Base-by-base conservation (phyloP, 2,888 invertebrate species). In the Omphaloscelis lunosa region DNA sequence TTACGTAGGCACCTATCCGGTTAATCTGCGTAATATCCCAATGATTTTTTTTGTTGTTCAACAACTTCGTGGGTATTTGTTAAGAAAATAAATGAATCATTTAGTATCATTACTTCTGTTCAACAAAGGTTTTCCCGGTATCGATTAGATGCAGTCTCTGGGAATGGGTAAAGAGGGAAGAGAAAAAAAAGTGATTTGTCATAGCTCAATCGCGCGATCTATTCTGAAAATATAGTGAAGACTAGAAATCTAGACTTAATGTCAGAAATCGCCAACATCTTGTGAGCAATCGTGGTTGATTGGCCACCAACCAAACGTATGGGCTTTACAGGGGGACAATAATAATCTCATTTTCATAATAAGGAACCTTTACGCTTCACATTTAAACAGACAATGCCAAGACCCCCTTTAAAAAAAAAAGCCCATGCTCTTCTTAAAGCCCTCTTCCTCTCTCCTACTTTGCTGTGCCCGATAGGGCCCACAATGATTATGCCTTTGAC, bases 21-120 rank as follows among this genome's bases (percentile, higher is more conserved):
- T 63, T 61, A 5, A 3, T 29, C n/a, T 41, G 48, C 39, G 29
- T 75, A 75, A 58, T 45, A 56, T 27, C 45, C 73, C 41, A 73
- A n/a, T 20, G 34, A 2, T 15, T 58, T 45, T 45, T 56, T 23
- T 15, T 48, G 12, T 48, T 8, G 15, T 15, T 29, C 23, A 15
- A 29, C 8, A 15, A 48, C 27, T 20, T 45, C 7, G 27, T 45
- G 8, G 9, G 39, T 65, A 17, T 39, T 39, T 63, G 15, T 39
- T 63, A 5, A 4, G 1, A 39, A 63, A 39, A 23, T 15, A 15
- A 41, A 41, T 63, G 8, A n/a, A 39, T 23, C 3, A 39, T 63
- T 20, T 63, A n/a, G 39, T 6, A 9, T 65, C 5, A 9, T 17
- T 63, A 63, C 39, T 39, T n/a, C 63, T n/a, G 5, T n/a, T n/a